Evolutionary conservation across 2,888 invertebrate species (phyloP).

Genomic region (Drosophila atripex): DNA sequence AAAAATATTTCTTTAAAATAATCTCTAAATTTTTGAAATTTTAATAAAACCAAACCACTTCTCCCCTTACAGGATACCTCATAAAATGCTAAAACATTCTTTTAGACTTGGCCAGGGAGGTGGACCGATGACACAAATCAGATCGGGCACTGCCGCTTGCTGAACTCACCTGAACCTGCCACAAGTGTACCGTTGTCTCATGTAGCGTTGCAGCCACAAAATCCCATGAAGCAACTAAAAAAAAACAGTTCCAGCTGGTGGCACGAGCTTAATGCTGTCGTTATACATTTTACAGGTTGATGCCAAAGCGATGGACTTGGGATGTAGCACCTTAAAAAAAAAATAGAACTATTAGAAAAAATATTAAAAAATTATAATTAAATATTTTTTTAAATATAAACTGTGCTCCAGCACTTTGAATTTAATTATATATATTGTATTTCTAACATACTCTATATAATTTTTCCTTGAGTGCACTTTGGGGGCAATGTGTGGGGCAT

Average conservation of each 20-base stretch:
- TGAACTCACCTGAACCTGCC: slow-evolving; percentile 73
- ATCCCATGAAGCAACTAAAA: background rate
- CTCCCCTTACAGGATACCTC: background rate
- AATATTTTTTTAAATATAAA: background rate
- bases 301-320: slow-evolving; percentile 18
- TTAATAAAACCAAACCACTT: background rate
- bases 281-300: slow-evolving; percentile 78
- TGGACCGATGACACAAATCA: slow-evolving; percentile 61
- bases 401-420: background rate
- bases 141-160: slow-evolving; percentile 60
- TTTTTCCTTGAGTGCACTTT: slow-evolving; percentile 12
- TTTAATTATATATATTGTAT: background rate
- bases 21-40: background rate
- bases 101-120: slow-evolving; percentile 11
- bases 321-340: slow-evolving; percentile 16
- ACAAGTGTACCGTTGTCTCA: slow-evolving; percentile 65
- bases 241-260: slow-evolving; percentile 57
- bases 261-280: slow-evolving; percentile 78
- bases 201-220: slow-evolving; percentile 57
- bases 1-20: background rate
- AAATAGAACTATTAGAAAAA: background rate
- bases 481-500: slow-evolving; percentile 26
- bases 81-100: slow-evolving; percentile 5
- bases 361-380: background rate
- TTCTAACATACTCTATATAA: background rate